Percentiles rank a stretch among this genome's conserved stretches.
Evolutionary conservation across 2,888 invertebrate species (phyloP).

Genomic region (Alcis repandata): DNA sequence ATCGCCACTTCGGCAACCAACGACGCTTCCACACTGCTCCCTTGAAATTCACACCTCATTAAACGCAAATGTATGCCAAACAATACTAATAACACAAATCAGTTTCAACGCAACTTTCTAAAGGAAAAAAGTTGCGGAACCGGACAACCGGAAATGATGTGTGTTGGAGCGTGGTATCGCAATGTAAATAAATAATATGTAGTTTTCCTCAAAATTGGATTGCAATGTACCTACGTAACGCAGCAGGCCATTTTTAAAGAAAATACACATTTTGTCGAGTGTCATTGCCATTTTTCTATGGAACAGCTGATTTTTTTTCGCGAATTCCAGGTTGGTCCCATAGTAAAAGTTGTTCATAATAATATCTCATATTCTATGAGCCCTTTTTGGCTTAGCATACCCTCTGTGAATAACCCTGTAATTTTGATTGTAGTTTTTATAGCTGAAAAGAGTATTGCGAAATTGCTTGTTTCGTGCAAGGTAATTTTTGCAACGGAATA

Average conservation of each 20-base stretch:
- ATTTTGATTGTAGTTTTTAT: slow-evolving; percentile 22
- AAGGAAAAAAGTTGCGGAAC: slow-evolving; percentile 58
- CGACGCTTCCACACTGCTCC: slow-evolving; percentile 39
- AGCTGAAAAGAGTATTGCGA: background rate
- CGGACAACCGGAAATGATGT: slow-evolving; percentile 53
- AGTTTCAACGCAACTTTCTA: slow-evolving; percentile 59
- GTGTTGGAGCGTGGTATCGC: slow-evolving; percentile 43
- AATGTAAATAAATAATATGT: slow-evolving; percentile 35
- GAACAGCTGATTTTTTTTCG: too few species aligned
- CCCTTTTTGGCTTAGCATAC: too few species aligned
- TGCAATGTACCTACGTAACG: slow-evolving; percentile 16
- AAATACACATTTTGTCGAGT: too few species aligned
- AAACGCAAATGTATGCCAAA: slow-evolving; percentile 52
- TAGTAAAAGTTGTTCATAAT: too few species aligned
- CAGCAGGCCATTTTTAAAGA: slow-evolving; percentile 34
- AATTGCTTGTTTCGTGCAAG: background rate
- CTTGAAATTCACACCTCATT: slow-evolving; percentile 39
- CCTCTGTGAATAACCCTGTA: too few species aligned
- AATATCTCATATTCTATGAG: too few species aligned
- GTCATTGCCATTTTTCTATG: too few species aligned
- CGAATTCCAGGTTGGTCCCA: too few species aligned
- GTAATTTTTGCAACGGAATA: background rate
- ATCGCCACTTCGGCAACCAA: slow-evolving; percentile 47
- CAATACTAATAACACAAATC: slow-evolving; percentile 47
- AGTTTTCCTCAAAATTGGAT: too few species aligned